Conservation (phyloP, 1,140 invertebrate genomes). For the Zaprionus africanus region DNA sequence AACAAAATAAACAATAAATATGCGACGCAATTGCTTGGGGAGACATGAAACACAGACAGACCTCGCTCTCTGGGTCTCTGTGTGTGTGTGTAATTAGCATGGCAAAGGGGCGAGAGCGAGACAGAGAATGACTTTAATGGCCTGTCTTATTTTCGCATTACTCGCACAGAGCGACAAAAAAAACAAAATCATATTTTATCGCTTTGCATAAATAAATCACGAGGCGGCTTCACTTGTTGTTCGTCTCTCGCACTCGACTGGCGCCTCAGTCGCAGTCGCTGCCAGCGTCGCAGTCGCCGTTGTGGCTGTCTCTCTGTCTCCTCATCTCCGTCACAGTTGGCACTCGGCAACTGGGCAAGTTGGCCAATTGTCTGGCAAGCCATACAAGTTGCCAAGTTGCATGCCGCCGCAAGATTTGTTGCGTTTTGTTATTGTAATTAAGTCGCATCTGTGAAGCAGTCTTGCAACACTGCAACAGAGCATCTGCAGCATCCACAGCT, state of each 20-base stretch:
- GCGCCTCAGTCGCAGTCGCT: constrained; percentile 51
- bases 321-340: constrained; percentile 17
- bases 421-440: constrained; percentile 75
- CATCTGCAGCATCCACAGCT: constrained; percentile 17
- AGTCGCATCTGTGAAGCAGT: constrained; percentile 65
- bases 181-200: constrained; percentile 77
- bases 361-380: constrained; percentile 73
- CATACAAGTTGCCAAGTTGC: constrained; percentile 48
- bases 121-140: constrained; percentile 43
- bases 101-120: constrained; percentile 27
- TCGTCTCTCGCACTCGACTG: constrained; percentile 41
- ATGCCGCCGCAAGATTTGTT: constrained; percentile 51
- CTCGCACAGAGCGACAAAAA: constrained; percentile 45
- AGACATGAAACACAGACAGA: background rate
- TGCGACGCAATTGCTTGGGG: constrained; percentile 67
- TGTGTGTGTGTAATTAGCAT: constrained; percentile 67
- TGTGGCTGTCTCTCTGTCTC: background rate
- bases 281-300: constrained; percentile 21
- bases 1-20: constrained; percentile 65
- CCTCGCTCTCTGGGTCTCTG: background rate
- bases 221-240: constrained; percentile 53
- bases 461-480: constrained; percentile 23
- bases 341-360: constrained; percentile 45
- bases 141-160: constrained; percentile 51
- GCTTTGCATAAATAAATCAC: constrained; percentile 79